phyloP scores from a whole-genome alignment of 2,113 vertebrate genomes.

The Tenebrosternarchus preto region DNA sequence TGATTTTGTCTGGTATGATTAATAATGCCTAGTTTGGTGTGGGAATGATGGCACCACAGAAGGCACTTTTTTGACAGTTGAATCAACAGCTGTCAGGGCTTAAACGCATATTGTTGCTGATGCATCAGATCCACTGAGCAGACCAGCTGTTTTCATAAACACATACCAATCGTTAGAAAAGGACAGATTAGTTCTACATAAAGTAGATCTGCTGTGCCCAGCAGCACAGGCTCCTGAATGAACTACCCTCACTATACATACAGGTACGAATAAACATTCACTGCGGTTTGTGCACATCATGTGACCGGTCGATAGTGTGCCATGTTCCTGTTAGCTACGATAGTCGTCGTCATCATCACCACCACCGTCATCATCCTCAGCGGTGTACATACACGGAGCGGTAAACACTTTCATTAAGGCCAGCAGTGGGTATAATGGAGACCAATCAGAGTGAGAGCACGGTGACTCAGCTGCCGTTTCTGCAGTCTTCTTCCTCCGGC shows the following conservation, averaged over 20 bases:
- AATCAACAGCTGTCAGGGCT: too few relatives aligned
- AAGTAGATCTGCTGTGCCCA: not conserved
- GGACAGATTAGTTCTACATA: too few relatives aligned
- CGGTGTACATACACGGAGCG: slow-evolving; percentile 50
- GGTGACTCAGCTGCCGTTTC: not conserved
- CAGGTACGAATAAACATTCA: not conserved
- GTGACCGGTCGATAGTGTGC: not conserved
- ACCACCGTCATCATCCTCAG: not conserved
- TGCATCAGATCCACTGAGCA: too few relatives aligned
- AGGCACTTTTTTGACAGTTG: too few relatives aligned
- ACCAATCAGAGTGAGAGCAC: slow-evolving; percentile 26
- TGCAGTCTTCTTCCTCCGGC: not conserved
- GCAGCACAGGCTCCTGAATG: not conserved
- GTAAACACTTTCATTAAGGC: slow-evolving; percentile 78
- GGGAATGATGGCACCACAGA: too few relatives aligned
- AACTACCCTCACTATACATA: not conserved
- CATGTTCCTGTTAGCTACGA: not conserved
- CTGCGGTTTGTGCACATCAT: not conserved
- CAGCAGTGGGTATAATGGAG: slow-evolving; percentile 65
- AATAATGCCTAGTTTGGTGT: too few relatives aligned
- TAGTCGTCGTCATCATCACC: not conserved
- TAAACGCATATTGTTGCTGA: too few relatives aligned
- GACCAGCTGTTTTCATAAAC: too few relatives aligned
- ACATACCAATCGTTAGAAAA: too few relatives aligned
- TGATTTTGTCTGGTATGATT: too few relatives aligned